These are phyloP conservation scores for Platynereis dumerilii DNA, from an alignment of 2,888 invertebrate genomes.

Conservation along the genomic window DNA sequence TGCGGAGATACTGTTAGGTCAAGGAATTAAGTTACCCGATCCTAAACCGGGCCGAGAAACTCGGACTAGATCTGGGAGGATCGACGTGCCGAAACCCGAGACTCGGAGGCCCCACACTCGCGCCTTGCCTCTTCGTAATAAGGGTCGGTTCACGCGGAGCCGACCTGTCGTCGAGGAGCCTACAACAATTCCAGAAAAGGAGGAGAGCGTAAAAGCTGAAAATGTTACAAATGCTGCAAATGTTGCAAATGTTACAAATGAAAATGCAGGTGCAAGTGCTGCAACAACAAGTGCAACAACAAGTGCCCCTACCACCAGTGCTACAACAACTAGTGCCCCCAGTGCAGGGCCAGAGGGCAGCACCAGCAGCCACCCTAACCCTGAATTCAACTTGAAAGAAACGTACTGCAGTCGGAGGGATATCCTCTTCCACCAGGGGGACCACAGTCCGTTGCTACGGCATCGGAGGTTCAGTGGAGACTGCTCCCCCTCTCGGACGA, in stretches of 20 bases:
- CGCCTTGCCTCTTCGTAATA: neutral
- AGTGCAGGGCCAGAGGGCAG: too few relatives aligned
- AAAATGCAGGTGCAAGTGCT: neutral
- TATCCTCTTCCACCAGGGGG: too few relatives aligned
- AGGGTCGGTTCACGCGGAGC: neutral
- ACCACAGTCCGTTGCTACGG: neutral
- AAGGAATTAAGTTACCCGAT: slow-evolving; percentile 53
- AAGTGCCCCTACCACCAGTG: neutral
- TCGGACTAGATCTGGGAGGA: neutral
- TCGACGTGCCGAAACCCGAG: neutral
- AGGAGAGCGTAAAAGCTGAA: neutral
- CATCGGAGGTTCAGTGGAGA: neutral
- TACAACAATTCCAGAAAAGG: too few relatives aligned
- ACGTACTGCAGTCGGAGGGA: too few relatives aligned
- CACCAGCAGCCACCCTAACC: too few relatives aligned
- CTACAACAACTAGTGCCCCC: too few relatives aligned
- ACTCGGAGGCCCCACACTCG: neutral
- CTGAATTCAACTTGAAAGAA: too few relatives aligned
- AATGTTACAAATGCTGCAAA: neutral
- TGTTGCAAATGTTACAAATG: neutral
- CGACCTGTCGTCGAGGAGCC: neutral
- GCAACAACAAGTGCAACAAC: neutral
- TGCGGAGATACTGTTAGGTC: slow-evolving; percentile 59
- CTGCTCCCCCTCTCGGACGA: neutral
- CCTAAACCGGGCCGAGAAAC: slow-evolving; percentile 33